phyloP scores from a whole-genome alignment of 2,113 vertebrate genomes.

The Cheirogaleus medius region DNA sequence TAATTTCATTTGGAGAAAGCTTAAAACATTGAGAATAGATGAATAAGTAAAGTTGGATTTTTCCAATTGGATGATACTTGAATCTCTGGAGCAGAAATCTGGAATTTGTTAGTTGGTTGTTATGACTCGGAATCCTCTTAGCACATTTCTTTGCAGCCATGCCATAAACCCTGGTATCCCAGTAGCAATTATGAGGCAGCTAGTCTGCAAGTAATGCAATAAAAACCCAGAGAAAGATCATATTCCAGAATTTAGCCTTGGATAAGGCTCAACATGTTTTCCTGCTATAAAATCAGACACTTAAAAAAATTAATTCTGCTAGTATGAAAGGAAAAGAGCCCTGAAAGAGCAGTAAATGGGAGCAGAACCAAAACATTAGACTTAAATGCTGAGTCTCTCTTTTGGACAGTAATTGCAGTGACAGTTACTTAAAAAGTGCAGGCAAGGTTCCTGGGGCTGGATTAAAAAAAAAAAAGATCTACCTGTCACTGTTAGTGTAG shows the following conservation, averaged over 20 bases:
- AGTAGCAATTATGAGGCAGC: slow-evolving; percentile 44
- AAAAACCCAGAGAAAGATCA: slow-evolving; percentile 50
- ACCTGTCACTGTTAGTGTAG: neutral
- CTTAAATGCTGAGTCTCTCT: neutral
- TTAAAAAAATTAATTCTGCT: slow-evolving; percentile 29
- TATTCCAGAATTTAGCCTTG: slow-evolving; percentile 45
- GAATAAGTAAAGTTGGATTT: neutral
- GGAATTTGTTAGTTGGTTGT: neutral
- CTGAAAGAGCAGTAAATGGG: neutral
- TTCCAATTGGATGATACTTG: neutral
- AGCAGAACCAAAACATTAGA: slow-evolving; percentile 15
- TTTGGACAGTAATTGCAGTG: neutral
- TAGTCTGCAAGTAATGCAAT: slow-evolving; percentile 29
- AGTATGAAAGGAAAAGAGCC: slow-evolving; percentile 22
- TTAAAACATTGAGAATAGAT: neutral
- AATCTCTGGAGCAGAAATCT: neutral
- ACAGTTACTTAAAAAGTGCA: neutral
- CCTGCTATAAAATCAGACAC: neutral
- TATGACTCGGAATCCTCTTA: neutral
- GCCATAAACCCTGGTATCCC: neutral
- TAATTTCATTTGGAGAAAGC: neutral
- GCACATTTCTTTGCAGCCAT: neutral
- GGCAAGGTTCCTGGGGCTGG: neutral
- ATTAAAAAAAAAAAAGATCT: neutral
- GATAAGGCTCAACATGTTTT: slow-evolving; percentile 33